These are phyloP conservation scores for Burhinus bistriatus DNA, from an alignment of 2,113 vertebrate species.

Conservation along the genomic window DNA sequence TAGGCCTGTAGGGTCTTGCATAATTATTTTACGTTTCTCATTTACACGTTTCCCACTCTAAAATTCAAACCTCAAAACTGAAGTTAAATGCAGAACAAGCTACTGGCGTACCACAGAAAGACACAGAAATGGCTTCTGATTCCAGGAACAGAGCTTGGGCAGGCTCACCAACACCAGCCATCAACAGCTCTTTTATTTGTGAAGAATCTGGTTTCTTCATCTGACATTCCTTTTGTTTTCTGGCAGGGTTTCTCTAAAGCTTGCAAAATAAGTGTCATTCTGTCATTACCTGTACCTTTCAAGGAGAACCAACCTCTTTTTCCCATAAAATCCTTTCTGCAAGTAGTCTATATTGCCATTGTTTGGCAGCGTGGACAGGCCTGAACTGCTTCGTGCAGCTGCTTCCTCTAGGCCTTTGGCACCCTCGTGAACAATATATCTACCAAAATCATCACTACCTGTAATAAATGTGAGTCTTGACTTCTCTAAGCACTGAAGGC, in stretches of 20 bases:
- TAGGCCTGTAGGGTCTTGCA: not conserved
- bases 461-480: conserved; percentile 15
- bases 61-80: not conserved
- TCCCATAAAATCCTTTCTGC: not conserved
- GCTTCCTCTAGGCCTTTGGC: conserved; percentile 45
- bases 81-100: not conserved
- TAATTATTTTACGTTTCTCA: not conserved
- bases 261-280: not conserved
- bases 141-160: not conserved
- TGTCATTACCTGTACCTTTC: not conserved
- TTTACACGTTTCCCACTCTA: not conserved
- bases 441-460: conserved; percentile 43
- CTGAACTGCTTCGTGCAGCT: conserved; percentile 1
- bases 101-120: not conserved
- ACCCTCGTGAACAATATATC: not conserved
- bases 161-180: not conserved
- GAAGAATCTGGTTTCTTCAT: not conserved
- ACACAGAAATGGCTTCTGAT: not conserved
- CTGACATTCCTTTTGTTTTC: not conserved
- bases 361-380: not conserved
- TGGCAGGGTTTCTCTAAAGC: not conserved
- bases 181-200: not conserved
- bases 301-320: not conserved
- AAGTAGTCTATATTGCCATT: not conserved
- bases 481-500: not conserved